Evolutionary conservation across 2,113 vertebrate genomes (phyloP).

Genomic region (Clarias magur): DNA sequence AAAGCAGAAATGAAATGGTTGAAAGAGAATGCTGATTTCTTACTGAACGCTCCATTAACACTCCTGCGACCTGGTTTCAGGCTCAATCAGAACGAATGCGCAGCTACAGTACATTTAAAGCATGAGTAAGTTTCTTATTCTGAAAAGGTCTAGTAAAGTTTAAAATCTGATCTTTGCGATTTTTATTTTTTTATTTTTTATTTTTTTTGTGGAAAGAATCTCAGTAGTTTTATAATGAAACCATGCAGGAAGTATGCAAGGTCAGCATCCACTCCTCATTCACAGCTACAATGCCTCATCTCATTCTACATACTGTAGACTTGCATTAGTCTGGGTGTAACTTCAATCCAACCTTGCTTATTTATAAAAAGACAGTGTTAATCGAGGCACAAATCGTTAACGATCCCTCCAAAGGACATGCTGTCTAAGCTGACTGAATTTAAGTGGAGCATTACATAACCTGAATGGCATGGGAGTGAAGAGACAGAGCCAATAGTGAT

Average conservation of each 20-base stretch:
- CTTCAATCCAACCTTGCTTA: neutral
- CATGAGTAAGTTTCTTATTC: conserved; percentile 14
- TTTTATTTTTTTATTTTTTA: no score
- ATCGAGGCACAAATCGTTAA: neutral
- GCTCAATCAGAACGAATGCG: conserved; percentile 5
- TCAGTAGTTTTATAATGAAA: neutral
- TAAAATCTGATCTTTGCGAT: conserved; percentile 11
- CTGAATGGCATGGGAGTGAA: neutral
- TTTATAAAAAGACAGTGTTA: neutral
- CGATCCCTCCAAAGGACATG: neutral
- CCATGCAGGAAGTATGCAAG: neutral
- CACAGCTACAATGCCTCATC: neutral
- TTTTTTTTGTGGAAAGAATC: neutral
- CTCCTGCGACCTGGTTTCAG: neutral
- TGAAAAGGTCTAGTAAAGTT: conserved; percentile 26
- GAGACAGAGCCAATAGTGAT: neutral
- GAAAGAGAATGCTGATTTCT: conserved; percentile 1
- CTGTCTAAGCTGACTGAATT: neutral
- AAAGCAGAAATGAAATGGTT: neutral
- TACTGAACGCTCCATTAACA: conserved; percentile 3
- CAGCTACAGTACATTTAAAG: neutral
- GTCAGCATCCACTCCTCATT: neutral
- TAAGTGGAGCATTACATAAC: neutral
- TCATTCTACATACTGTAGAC: neutral
- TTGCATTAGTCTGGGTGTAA: neutral